phyloP scores from a whole-genome alignment of 2,113 vertebrate species.

The Colistium nudipinnis region DNA sequence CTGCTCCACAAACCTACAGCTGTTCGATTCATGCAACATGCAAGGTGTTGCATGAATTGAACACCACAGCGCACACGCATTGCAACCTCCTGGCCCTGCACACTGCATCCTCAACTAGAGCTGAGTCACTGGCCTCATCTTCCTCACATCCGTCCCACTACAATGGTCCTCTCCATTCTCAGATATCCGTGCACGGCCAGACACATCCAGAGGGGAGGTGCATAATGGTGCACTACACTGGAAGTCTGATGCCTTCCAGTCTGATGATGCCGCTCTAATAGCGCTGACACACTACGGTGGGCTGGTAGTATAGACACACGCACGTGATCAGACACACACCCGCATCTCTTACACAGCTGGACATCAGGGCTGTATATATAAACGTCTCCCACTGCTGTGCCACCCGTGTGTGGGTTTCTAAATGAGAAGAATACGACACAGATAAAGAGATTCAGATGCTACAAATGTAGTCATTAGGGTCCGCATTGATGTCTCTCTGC shows the following conservation, averaged over 20 bases:
- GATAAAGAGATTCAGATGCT: conserved; percentile 23
- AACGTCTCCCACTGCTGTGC: conserved; percentile 28
- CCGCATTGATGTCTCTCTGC: conserved; percentile 13
- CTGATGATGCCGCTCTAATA: conserved; percentile 29
- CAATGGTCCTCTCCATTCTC: background rate
- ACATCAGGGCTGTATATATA: conserved; percentile 32
- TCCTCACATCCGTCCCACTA: conserved; percentile 24
- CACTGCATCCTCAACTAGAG: conserved; percentile 15
- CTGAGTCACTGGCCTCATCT: conserved; percentile 51
- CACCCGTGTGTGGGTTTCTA: conserved; percentile 5
- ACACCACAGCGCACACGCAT: background rate
- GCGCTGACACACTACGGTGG: conserved; percentile 16
- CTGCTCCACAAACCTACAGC: conserved; percentile 29
- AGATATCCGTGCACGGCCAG: background rate
- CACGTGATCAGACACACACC: background rate
- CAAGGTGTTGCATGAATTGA: background rate
- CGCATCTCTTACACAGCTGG: conserved; percentile 49
- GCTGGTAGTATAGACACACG: conserved; percentile 29
- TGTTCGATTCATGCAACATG: conserved; percentile 6
- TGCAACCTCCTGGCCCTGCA: conserved; percentile 43
- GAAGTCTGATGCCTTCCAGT: conserved; percentile 40
- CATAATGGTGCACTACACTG: conserved; percentile 7
- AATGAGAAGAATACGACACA: conserved; percentile 20
- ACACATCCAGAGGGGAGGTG: background rate
- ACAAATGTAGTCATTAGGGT: conserved; percentile 35